A percentile compares a stretch with the other conserved stretches of the same genome.
phyloP scores from a whole-genome alignment of 2,113 vertebrate species.

The Festucalex cinctus region DNA sequence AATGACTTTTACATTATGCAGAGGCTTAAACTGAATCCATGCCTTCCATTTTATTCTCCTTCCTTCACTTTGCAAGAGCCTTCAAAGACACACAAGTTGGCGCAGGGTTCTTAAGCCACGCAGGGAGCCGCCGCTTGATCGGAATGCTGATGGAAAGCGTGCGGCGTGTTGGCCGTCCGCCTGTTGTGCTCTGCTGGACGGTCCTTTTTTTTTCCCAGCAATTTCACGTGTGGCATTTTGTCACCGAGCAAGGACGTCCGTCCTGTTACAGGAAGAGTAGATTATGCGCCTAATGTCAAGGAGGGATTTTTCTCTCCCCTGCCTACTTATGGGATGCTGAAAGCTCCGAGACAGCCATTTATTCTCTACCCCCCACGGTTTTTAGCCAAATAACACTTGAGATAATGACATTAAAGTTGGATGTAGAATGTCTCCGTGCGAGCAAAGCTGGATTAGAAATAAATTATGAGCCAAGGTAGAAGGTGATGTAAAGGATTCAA shows the following conservation, averaged over 20 bases:
- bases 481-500: slow-evolving; percentile 5
- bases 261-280: slow-evolving; percentile 35
- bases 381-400: slow-evolving; percentile 33
- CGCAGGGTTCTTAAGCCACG: slow-evolving; percentile 10
- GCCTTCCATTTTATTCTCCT: slow-evolving; percentile 24
- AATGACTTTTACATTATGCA: slow-evolving; percentile 56
- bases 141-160: slow-evolving; percentile 38
- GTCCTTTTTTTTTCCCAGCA: slow-evolving; percentile 60
- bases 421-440: slow-evolving; percentile 26
- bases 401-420: slow-evolving; percentile 32
- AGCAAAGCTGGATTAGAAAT: slow-evolving; percentile 29
- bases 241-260: slow-evolving; percentile 56
- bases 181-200: slow-evolving; percentile 59
- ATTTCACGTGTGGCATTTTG: slow-evolving; percentile 71
- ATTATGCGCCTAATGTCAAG: slow-evolving; percentile 69
- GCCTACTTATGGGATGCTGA: slow-evolving; percentile 24
- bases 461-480: background rate
- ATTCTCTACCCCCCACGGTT: slow-evolving; percentile 3
- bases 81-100: slow-evolving; percentile 30
- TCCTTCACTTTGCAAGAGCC: slow-evolving; percentile 14
- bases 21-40: slow-evolving; percentile 33
- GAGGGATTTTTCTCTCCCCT: slow-evolving; percentile 41
- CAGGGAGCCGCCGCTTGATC: slow-evolving; percentile 40
- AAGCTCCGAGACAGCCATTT: slow-evolving; percentile 32
- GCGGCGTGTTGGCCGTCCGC: slow-evolving; percentile 39